Conservation (phyloP, 2,888 invertebrate species). For the Archips xylosteana region DNA sequence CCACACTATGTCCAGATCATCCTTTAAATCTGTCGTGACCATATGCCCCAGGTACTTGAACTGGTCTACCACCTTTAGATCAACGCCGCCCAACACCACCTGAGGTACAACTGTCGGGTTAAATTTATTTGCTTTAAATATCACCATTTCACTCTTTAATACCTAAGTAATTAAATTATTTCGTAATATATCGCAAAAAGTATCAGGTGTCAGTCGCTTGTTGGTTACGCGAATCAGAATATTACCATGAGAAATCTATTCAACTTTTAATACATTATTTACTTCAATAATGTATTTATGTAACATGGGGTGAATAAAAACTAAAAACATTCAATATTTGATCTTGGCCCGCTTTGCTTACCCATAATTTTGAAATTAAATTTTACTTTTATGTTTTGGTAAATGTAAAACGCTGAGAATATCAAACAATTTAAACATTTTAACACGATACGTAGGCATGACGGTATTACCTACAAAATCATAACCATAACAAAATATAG, state of each 20-base stretch:
- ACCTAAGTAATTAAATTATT: too few relatives aligned
- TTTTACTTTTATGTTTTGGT: neutral
- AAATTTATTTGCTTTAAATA: too few relatives aligned
- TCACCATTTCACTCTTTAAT: too few relatives aligned
- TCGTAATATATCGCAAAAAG: too few relatives aligned
- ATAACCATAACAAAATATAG: too few relatives aligned
- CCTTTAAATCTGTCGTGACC: too few relatives aligned
- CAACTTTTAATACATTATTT: slow-evolving; percentile 6
- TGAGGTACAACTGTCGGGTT: too few relatives aligned
- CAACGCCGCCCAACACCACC: too few relatives aligned
- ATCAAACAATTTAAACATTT: neutral
- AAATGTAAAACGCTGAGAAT: neutral
- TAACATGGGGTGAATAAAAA: neutral
- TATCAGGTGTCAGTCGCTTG: slow-evolving; percentile 1
- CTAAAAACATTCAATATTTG: neutral
- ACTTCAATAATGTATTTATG: slow-evolving; percentile 3
- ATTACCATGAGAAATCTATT: slow-evolving; percentile 1
- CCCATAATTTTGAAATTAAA: slow-evolving; percentile 1
- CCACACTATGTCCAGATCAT: too few relatives aligned
- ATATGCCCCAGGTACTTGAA: too few relatives aligned
- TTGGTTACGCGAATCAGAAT: neutral
- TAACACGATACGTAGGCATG: neutral
- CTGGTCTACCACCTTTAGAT: too few relatives aligned
- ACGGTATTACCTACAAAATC: neutral
- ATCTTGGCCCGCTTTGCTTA: slow-evolving; percentile 11